Conservation (phyloP, 2,797 vertebrate species). For the Morus bassanus region DNA sequence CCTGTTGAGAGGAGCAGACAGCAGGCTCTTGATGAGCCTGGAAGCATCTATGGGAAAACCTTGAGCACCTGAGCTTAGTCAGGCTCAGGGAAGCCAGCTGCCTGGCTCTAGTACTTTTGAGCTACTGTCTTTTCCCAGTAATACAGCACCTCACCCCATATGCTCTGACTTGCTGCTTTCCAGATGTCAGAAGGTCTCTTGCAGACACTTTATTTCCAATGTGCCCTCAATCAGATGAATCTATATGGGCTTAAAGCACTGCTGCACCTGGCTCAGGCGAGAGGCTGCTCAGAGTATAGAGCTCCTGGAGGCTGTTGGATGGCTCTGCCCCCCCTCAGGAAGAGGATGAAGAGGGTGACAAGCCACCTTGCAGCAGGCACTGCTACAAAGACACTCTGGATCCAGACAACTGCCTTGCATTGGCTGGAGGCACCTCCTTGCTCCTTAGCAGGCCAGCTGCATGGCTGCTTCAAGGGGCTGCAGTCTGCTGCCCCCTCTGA, state of each 20-base stretch:
- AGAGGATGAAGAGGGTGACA: background rate
- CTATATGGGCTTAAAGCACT: background rate
- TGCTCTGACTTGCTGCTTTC: background rate
- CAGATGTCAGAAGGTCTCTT: background rate
- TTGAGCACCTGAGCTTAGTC: background rate
- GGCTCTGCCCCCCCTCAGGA: background rate
- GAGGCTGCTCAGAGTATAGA: background rate
- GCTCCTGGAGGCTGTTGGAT: background rate
- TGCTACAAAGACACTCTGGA: background rate
- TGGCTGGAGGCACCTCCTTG: background rate
- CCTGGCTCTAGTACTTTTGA: background rate
- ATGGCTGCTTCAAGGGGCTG: background rate
- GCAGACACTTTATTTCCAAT: background rate
- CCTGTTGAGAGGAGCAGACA: background rate
- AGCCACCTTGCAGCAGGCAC: background rate
- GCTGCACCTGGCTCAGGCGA: background rate
- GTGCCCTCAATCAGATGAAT: background rate
- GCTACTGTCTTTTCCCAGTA: background rate
- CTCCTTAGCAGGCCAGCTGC: background rate
- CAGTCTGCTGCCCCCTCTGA: background rate
- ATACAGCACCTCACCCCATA: background rate
- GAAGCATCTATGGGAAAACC: background rate
- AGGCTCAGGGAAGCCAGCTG: background rate
- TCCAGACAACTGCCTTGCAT: background rate
- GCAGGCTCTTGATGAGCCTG: background rate